phyloP scores from a whole-genome alignment of 2,797 vertebrate genomes.

The Mus spretus region DNA sequence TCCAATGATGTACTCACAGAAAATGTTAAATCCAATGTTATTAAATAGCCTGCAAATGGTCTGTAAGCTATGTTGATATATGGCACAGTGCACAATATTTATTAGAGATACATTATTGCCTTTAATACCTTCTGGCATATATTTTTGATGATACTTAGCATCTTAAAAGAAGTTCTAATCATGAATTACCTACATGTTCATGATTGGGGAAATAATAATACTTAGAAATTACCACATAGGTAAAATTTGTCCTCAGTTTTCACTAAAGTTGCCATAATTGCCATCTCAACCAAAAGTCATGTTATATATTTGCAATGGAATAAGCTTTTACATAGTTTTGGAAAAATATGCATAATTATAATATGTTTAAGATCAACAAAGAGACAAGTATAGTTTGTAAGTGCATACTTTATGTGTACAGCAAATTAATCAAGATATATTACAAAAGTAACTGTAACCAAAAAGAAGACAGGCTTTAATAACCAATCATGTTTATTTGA shows the following conservation, averaged over 20 bases:
- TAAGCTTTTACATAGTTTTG: not conserved
- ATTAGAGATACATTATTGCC: slow-evolving; percentile 14
- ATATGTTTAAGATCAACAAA: slow-evolving; percentile 27
- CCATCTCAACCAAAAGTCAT: not conserved
- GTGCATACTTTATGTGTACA: slow-evolving; percentile 30
- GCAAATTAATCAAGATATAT: slow-evolving; percentile 61
- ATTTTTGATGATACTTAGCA: slow-evolving; percentile 30
- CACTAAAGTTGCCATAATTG: slow-evolving; percentile 40
- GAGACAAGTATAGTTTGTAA: slow-evolving; percentile 53
- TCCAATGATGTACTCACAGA: not conserved
- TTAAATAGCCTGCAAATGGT: slow-evolving; percentile 4
- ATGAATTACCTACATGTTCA: not conserved
- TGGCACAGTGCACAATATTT: slow-evolving; percentile 17
- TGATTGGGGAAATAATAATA: slow-evolving; percentile 36
- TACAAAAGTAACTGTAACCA: slow-evolving; percentile 30
- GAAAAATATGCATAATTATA: not conserved
- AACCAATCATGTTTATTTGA: slow-evolving; percentile 14
- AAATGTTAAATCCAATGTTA: slow-evolving; percentile 1
- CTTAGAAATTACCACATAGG: slow-evolving; percentile 6
- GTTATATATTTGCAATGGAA: not conserved
- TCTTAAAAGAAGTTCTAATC: slow-evolving; percentile 20
- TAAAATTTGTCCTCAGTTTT: slow-evolving; percentile 19
- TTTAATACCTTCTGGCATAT: not conserved
- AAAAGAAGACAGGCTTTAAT: slow-evolving; percentile 45
- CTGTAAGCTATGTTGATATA: slow-evolving; percentile 16